Conservation (phyloP, 2,797 vertebrate genomes). For the Somateria mollissima region DNA sequence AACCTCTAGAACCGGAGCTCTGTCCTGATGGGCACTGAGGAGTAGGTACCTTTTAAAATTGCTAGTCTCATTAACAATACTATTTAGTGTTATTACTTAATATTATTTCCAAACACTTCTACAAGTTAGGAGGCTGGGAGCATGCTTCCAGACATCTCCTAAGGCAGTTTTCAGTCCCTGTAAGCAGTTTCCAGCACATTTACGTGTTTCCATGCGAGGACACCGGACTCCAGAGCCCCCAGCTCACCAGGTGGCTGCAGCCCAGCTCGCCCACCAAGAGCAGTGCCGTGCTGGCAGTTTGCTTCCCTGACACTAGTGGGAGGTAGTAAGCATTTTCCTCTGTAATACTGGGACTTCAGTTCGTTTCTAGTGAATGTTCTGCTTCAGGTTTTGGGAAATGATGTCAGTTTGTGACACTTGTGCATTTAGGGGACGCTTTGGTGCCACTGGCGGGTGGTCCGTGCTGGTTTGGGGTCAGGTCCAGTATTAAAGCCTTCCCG, state of each 20-base stretch:
- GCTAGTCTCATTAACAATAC: neutral
- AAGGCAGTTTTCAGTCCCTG: neutral
- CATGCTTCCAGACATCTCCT: neutral
- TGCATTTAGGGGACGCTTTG: accelerated
- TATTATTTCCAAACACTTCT: neutral
- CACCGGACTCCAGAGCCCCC: neutral
- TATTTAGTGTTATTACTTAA: too few species aligned
- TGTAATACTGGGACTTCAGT: neutral
- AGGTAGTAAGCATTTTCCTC: neutral
- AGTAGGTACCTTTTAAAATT: neutral
- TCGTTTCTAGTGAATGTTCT: neutral
- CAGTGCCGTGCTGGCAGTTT: too few species aligned
- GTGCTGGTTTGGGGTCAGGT: neutral
- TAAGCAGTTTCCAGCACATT: neutral
- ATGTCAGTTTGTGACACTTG: neutral
- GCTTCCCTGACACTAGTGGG: neutral
- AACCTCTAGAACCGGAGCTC: too few species aligned
- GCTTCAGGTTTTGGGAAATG: neutral
- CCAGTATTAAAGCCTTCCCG: neutral
- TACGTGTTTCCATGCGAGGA: neutral
- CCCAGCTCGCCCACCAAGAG: neutral
- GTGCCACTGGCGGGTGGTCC: neutral
- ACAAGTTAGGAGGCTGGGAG: neutral
- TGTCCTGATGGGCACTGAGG: neutral
- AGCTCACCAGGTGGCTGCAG: accelerated